Evolutionary conservation across 2,113 vertebrate genomes (phyloP).

Genomic region (Todiramphus chloris): DNA sequence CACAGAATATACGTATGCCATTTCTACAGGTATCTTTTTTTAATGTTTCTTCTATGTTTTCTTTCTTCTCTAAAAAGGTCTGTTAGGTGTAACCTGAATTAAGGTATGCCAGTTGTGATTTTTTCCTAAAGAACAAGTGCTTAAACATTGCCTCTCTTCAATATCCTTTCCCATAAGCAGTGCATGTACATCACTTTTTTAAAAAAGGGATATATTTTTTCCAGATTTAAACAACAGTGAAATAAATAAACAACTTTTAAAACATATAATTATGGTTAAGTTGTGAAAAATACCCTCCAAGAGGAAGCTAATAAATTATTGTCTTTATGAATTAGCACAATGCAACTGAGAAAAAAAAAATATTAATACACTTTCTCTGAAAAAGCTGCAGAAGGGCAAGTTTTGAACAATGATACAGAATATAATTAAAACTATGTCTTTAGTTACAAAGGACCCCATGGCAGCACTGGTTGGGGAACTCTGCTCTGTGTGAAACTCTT

Average conservation of each 20-base stretch:
- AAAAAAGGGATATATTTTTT: not conserved
- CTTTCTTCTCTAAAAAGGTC: not conserved
- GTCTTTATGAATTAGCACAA: not conserved
- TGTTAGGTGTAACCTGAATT: not conserved
- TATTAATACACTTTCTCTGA: not conserved
- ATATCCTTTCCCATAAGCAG: not conserved
- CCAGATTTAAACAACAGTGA: not conserved
- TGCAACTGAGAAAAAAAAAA: not conserved
- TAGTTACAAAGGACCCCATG: not conserved
- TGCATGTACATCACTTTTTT: fast-evolving
- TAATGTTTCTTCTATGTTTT: not conserved
- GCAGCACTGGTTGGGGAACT: not conserved
- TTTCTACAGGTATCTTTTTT: not conserved
- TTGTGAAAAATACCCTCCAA: not conserved
- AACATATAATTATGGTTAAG: not conserved
- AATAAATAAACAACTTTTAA: not conserved
- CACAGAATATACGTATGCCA: not conserved
- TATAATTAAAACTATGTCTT: not conserved
- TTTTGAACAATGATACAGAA: not conserved
- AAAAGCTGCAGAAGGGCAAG: not conserved
- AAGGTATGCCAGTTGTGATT: not conserved
- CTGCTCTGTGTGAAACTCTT: not conserved
- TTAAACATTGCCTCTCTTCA: not conserved
- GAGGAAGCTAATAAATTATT: not conserved
- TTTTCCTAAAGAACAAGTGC: not conserved